Conservation (phyloP, 2,797 vertebrate species). For the Huso huso region DNA sequence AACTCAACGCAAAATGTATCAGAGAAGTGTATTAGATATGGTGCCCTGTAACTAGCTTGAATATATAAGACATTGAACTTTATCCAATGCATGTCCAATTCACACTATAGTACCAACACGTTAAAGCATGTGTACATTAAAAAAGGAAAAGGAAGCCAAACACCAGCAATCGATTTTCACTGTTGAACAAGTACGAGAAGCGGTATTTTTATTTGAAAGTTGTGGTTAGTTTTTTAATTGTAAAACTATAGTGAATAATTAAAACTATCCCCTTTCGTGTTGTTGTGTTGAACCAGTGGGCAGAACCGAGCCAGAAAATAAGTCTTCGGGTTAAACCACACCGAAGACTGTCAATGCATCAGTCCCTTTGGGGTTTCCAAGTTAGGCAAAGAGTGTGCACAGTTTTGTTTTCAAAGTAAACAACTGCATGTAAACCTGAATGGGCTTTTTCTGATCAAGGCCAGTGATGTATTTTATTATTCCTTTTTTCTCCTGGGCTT, state of each 20-base stretch:
- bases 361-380: neutral
- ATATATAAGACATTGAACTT: too few species aligned
- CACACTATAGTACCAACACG: too few species aligned
- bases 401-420: slow-evolving; percentile 10
- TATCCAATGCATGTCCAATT: too few species aligned
- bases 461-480: neutral
- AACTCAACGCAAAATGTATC: too few species aligned
- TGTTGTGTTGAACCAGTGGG: neutral
- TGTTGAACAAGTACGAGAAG: too few species aligned
- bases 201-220: too few species aligned
- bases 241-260: neutral
- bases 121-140: too few species aligned
- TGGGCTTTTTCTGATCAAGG: neutral
- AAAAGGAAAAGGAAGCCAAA: too few species aligned
- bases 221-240: too few species aligned
- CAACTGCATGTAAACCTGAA: slow-evolving; percentile 1
- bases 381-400: neutral
- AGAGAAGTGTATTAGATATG: too few species aligned
- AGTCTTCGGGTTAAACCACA: neutral
- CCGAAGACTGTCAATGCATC: neutral
- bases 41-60: too few species aligned
- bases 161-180: too few species aligned
- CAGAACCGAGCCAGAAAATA: neutral
- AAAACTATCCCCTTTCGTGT: neutral
- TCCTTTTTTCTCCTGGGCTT: slow-evolving; percentile 1